phyloP scores from a whole-genome alignment of 1,140 invertebrate species.

The Dryas iulia region DNA sequence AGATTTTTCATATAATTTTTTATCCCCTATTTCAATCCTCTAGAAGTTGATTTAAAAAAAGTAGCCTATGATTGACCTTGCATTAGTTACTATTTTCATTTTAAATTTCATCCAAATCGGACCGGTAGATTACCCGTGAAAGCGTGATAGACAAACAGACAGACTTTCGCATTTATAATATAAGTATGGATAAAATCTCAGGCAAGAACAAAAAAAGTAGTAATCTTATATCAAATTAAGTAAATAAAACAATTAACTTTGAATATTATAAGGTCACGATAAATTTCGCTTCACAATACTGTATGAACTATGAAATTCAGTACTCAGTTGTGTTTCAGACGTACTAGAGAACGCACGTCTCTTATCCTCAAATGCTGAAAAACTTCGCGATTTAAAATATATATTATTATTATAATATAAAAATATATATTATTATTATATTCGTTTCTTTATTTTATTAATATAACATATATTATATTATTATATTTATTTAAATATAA shows the following conservation, averaged over 20 bases:
- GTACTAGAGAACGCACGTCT: background rate
- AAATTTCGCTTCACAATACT: background rate
- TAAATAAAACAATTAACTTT: background rate
- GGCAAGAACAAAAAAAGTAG: background rate
- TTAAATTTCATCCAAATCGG: too few relatives aligned
- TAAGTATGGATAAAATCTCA: too few relatives aligned
- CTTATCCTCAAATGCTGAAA: background rate
- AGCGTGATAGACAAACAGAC: too few relatives aligned
- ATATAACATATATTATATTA: too few relatives aligned
- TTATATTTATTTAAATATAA: conserved; percentile 1
- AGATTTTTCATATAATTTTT: too few relatives aligned
- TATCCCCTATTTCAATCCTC: too few relatives aligned
- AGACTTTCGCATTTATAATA: too few relatives aligned
- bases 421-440: background rate
- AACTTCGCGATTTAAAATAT: background rate
- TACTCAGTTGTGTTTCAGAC: background rate
- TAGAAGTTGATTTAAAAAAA: too few relatives aligned
- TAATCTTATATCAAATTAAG: background rate
- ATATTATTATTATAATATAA: background rate
- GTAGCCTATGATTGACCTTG: too few relatives aligned
- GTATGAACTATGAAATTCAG: background rate
- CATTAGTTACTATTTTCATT: too few relatives aligned
- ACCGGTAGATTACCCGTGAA: too few relatives aligned
- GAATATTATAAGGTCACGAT: background rate
- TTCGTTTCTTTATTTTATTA: background rate